Evolutionary conservation across 2,888 invertebrate genomes (phyloP).

Genomic region (Apocheima hispidaria): DNA sequence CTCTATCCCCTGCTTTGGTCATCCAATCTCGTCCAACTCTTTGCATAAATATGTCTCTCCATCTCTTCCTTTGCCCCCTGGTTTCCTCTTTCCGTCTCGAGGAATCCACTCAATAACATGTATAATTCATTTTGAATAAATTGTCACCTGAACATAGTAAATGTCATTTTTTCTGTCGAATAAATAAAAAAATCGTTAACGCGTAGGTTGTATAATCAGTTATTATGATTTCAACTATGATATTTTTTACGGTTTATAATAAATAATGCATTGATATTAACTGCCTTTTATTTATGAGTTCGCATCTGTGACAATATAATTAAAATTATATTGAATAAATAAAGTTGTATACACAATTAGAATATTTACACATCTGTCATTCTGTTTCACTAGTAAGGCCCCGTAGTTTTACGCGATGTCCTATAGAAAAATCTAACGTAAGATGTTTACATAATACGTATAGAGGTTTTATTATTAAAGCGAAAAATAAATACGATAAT

Average conservation of each 20-base stretch:
- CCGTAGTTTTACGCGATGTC: background rate
- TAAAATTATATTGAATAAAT: constrained; percentile 13
- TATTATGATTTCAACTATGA: background rate
- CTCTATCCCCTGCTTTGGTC: too few relatives aligned
- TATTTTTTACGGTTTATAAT: constrained; percentile 12
- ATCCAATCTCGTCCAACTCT: too few relatives aligned
- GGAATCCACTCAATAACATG: too few relatives aligned
- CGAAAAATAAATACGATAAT: too few relatives aligned
- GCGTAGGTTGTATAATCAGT: constrained; percentile 7
- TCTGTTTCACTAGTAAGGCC: background rate
- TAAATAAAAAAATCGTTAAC: constrained; percentile 18
- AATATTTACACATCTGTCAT: background rate
- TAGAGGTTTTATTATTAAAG: too few relatives aligned
- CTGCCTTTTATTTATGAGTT: constrained; percentile 5
- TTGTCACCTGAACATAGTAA: constrained; percentile 27
- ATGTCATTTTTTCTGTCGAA: constrained; percentile 14
- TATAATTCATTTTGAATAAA: constrained; percentile 18
- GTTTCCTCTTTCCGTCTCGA: too few relatives aligned
- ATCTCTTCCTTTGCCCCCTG: too few relatives aligned
- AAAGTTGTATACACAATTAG: constrained; percentile 2
- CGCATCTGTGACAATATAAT: constrained; percentile 33
- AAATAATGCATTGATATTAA: constrained; percentile 19
- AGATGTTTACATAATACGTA: too few relatives aligned
- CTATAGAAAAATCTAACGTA: background rate
- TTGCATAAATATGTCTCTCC: background rate